Conservation (phyloP, 2,888 invertebrate species). For the Mellilla xanthometata region DNA sequence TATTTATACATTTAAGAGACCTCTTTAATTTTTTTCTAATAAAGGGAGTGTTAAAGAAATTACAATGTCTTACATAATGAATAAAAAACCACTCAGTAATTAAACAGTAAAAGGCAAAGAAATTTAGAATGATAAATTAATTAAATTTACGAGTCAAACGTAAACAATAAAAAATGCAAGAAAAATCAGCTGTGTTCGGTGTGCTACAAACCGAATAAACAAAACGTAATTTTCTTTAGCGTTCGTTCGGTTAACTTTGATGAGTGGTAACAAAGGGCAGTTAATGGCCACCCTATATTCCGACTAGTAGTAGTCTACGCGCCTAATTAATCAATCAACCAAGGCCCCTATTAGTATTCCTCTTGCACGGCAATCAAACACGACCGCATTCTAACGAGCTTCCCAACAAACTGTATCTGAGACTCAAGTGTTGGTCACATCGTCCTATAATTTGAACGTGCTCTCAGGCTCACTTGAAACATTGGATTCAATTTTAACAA, state of each 20-base stretch:
- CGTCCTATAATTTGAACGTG: too few relatives aligned
- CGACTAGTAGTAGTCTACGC: constrained; percentile 14
- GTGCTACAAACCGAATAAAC: too few relatives aligned
- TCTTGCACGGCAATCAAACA: constrained; percentile 50
- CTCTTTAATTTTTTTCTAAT: too few relatives aligned
- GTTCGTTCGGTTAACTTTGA: constrained; percentile 5
- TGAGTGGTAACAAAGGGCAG: constrained; percentile 15
- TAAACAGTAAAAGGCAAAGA: too few relatives aligned
- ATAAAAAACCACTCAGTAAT: not conserved
- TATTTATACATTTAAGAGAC: too few relatives aligned
- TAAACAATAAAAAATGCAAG: too few relatives aligned
- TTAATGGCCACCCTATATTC: constrained; percentile 18
- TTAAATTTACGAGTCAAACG: too few relatives aligned
- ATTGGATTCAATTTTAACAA: too few relatives aligned
- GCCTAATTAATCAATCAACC: constrained; percentile 41
- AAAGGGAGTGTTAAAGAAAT: too few relatives aligned
- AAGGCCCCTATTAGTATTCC: constrained; percentile 48
- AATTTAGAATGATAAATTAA: not conserved
- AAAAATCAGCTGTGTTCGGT: too few relatives aligned
- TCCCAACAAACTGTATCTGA: constrained; percentile 33
- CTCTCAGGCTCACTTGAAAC: too few relatives aligned
- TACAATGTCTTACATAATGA: not conserved
- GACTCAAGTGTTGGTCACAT: constrained; percentile 1
- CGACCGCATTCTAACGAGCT: constrained; percentile 45
- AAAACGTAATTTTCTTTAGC: too few relatives aligned